phyloP scores from a whole-genome alignment of 2,888 invertebrate species.

The Phengaris arion region DNA sequence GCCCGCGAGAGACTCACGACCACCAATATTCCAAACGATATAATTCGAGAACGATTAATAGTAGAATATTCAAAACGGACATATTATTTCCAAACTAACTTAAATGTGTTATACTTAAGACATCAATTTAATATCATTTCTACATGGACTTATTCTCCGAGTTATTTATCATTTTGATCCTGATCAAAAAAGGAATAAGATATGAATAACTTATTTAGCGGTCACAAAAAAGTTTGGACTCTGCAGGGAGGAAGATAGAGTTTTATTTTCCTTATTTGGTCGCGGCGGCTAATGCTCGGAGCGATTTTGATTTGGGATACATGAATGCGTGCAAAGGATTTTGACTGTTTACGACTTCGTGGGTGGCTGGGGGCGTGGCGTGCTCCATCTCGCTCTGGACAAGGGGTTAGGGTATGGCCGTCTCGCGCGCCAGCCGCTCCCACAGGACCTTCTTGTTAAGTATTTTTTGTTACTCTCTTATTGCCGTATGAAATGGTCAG shows the following conservation, averaged over 20 bases:
- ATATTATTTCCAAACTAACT: slow-evolving; percentile 19
- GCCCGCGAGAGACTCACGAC: background rate
- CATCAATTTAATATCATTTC: slow-evolving; percentile 73
- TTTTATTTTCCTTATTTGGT: slow-evolving; percentile 49
- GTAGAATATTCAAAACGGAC: slow-evolving; percentile 14
- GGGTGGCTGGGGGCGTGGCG: slow-evolving; percentile 78
- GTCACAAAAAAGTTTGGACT: slow-evolving; percentile 53
- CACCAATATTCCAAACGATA: background rate
- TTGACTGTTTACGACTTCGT: slow-evolving; percentile 78
- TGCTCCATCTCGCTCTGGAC: slow-evolving; percentile 52
- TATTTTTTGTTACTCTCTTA: slow-evolving; percentile 73
- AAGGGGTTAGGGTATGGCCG: slow-evolving; percentile 44
- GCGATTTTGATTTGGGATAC: slow-evolving; percentile 78
- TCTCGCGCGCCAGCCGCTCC: slow-evolving; percentile 70
- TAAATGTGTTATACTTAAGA: slow-evolving; percentile 59
- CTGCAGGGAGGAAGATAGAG: slow-evolving; percentile 49
- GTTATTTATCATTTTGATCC: slow-evolving; percentile 78
- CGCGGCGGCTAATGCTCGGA: slow-evolving; percentile 57
- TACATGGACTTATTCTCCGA: slow-evolving; percentile 70
- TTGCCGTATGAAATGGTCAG: slow-evolving; percentile 73
- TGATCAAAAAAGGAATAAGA: slow-evolving; percentile 73
- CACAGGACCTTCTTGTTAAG: slow-evolving; percentile 78
- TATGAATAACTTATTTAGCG: slow-evolving; percentile 72
- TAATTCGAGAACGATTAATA: slow-evolving; percentile 14
- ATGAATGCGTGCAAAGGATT: slow-evolving; percentile 79